phyloP scores from a whole-genome alignment of 2,113 vertebrate genomes.

The Brachypodius melanocephalos region DNA sequence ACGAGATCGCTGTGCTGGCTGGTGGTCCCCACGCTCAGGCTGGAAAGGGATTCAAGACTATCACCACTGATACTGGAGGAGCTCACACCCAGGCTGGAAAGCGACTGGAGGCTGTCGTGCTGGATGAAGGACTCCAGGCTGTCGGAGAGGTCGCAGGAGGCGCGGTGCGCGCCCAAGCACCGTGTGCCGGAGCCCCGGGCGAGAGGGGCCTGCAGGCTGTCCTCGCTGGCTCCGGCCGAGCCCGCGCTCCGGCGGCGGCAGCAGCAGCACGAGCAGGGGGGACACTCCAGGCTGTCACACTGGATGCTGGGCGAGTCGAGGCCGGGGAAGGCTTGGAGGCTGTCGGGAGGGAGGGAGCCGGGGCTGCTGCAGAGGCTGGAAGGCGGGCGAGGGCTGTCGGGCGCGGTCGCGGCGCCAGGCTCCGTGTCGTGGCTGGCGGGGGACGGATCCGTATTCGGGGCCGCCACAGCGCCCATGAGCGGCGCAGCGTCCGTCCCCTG shows the following conservation, averaged over 20 bases:
- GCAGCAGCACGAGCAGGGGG: neutral
- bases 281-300: constrained; percentile 51
- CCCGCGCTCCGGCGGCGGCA: neutral
- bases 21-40: neutral
- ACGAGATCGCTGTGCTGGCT: neutral
- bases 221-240: neutral
- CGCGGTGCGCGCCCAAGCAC: neutral
- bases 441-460: neutral
- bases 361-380: constrained; percentile 41
- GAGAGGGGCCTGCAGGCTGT: constrained; percentile 10
- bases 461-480: neutral
- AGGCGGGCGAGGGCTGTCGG: neutral
- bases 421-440: neutral
- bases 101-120: constrained; percentile 50
- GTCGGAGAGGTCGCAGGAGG: neutral
- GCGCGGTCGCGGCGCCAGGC: neutral
- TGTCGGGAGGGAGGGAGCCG: neutral
- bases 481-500: neutral
- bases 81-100: constrained; percentile 19
- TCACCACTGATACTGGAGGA: constrained; percentile 23
- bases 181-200: neutral
- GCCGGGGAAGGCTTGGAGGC: neutral
- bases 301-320: constrained; percentile 31
- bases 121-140: constrained; percentile 26
- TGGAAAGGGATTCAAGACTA: constrained; percentile 51